Evolutionary conservation across 2,113 vertebrate species (phyloP).

Genomic region (Pangasianodon hypophthalmus): DNA sequence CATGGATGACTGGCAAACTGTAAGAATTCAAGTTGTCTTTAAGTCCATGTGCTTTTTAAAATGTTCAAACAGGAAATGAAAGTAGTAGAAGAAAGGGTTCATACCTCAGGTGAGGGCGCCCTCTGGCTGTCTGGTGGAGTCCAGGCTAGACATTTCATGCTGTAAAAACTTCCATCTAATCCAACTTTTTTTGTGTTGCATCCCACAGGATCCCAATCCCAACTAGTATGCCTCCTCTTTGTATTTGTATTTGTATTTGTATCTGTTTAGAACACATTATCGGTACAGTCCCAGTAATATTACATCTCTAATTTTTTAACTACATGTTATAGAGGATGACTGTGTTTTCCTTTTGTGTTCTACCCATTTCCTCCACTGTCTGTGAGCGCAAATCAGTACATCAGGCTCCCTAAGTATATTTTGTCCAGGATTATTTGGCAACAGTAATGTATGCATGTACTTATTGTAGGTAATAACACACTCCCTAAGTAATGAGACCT

Average conservation of each 20-base stretch:
- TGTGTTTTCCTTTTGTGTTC: not conserved
- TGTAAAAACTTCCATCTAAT: not conserved
- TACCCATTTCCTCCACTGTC: not conserved
- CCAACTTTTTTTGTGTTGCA: too few species aligned
- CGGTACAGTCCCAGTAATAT: not conserved
- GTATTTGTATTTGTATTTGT: not conserved
- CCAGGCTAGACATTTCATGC: not conserved
- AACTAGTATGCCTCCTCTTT: not conserved
- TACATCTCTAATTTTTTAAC: not conserved
- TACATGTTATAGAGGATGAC: not conserved
- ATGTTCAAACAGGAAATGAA: not conserved
- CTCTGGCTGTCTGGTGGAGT: not conserved
- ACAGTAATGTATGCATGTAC: constrained; percentile 3
- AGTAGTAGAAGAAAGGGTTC: not conserved
- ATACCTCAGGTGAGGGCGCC: not conserved
- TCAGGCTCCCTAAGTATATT: not conserved
- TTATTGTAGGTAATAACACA: not conserved
- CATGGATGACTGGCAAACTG: not conserved
- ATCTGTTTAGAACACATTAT: not conserved
- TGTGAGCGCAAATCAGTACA: not conserved
- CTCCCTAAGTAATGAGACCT: not conserved
- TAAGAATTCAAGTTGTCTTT: not conserved
- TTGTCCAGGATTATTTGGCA: not conserved
- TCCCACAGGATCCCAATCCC: not conserved
- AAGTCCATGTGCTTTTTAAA: not conserved